Evolutionary conservation across 2,888 invertebrate species (phyloP).

Genomic region (Papilio gigon): DNA sequence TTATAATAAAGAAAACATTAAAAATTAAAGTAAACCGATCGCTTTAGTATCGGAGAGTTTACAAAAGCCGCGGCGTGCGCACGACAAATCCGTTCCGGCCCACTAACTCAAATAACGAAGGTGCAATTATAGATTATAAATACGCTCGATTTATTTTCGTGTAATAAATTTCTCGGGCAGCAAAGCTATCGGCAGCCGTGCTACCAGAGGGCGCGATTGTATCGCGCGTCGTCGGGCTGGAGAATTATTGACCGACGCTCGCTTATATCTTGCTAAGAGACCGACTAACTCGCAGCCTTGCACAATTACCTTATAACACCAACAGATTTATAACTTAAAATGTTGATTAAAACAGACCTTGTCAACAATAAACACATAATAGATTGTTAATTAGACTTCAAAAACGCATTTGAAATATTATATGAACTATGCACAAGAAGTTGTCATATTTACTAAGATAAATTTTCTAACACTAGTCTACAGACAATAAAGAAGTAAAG

Average conservation of each 20-base stretch:
- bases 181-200: slow-evolving; percentile 41
- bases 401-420: too few relatives aligned
- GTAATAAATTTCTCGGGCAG: slow-evolving; percentile 37
- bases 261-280: slow-evolving; percentile 41
- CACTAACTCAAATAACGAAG: slow-evolving; percentile 35
- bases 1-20: not conserved
- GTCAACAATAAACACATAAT: too few relatives aligned
- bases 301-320: slow-evolving; percentile 17
- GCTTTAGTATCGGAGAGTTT: not conserved
- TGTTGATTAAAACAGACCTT: too few relatives aligned
- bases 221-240: slow-evolving; percentile 57
- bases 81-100: slow-evolving; percentile 38
- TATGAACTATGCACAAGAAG: too few relatives aligned
- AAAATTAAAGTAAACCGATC: not conserved
- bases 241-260: slow-evolving; percentile 55
- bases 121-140: slow-evolving; percentile 40
- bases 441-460: not conserved
- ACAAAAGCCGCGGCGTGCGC: slow-evolving; percentile 27
- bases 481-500: not conserved
- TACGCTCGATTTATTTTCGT: slow-evolving; percentile 37
- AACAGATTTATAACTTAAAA: not conserved
- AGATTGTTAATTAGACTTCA: too few relatives aligned
- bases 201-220: slow-evolving; percentile 56
- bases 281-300: not conserved
- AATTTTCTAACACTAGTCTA: not conserved